Evolutionary conservation across 2,113 vertebrate species (phyloP), one percentile per base, ranked within the genome.

Genomic region (Leiothrix lutea): DNA sequence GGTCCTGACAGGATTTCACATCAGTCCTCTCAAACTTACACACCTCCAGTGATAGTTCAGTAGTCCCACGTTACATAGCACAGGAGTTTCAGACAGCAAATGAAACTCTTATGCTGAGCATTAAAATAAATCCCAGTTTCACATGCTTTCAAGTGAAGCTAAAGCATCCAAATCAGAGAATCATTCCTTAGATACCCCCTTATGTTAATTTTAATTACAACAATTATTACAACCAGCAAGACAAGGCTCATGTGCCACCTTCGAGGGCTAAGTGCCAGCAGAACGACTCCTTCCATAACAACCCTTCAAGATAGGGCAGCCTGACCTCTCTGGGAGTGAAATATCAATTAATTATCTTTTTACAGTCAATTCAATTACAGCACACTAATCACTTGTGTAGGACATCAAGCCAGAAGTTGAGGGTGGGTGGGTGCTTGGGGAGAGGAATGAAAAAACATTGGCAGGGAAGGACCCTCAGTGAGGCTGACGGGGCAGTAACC

Each of bases 341-440:
- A 95, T 92, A 97, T 91, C 96, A 94, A 97, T 98, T 98, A 97
- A 98, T 99, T 98, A 98, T 96, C 97, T 96, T 97, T 98, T 98
- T 97, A 98, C 96, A 86, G 97, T 96, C 96, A 70, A 90, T 96
- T 97, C 98, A 97, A 97, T 98, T 98, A 98, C 92, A 94, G 94
- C 94, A 93, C 91, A 94, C 97, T 97, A 98, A 96, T 98, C 98
- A 98, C 95, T 98, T 97, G 97, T 95, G 97, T 93, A 98, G 98
- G 97, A 92, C 97, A 94, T 57, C 4, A 77, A 93, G 91, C 80
- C 79, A 82, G 60, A 82, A 96, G 95, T 22, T 56, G 24, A 66
- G 56, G 72, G 71, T 13, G 3, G 45, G 25, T 3, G 45, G 23
- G 12, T 11, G 20, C 24, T 0, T 29, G 35, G 29, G 66, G 58